phyloP scores from a whole-genome alignment of 2,797 vertebrate genomes.

The Cossypha caffra region DNA sequence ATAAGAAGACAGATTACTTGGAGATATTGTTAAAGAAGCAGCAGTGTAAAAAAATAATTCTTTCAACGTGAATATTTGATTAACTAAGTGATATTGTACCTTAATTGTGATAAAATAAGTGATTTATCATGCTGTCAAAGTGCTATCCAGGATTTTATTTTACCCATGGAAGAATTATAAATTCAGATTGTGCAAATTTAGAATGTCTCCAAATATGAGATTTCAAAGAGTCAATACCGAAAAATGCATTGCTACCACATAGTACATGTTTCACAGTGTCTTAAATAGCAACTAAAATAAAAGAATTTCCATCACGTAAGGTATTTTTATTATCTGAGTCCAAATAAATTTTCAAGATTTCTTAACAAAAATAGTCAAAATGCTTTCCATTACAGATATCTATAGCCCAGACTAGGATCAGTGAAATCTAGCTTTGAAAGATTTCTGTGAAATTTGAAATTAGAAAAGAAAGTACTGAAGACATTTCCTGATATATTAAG shows the following conservation, averaged over 20 bases:
- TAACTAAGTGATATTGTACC: constrained; percentile 38
- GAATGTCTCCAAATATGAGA: neutral
- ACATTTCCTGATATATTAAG: neutral
- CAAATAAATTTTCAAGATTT: neutral
- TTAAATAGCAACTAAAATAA: neutral
- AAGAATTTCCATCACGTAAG: neutral
- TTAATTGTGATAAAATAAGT: constrained; percentile 1
- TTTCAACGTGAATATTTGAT: constrained; percentile 53
- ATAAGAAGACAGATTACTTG: constrained; percentile 42
- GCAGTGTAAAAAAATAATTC: neutral
- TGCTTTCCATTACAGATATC: neutral
- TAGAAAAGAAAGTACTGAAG: neutral
- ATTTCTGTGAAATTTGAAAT: neutral
- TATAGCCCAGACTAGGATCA: neutral
- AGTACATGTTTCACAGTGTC: neutral
- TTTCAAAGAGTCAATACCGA: neutral
- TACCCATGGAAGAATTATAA: neutral
- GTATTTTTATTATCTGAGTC: neutral
- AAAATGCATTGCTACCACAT: neutral
- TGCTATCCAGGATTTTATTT: neutral
- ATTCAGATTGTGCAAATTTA: constrained; percentile 11
- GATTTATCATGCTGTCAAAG: constrained; percentile 22
- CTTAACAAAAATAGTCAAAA: neutral
- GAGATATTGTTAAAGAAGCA: constrained; percentile 8
- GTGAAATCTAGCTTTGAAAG: neutral